phyloP scores from a whole-genome alignment of 2,113 vertebrate genomes.

The Sorex araneus region DNA sequence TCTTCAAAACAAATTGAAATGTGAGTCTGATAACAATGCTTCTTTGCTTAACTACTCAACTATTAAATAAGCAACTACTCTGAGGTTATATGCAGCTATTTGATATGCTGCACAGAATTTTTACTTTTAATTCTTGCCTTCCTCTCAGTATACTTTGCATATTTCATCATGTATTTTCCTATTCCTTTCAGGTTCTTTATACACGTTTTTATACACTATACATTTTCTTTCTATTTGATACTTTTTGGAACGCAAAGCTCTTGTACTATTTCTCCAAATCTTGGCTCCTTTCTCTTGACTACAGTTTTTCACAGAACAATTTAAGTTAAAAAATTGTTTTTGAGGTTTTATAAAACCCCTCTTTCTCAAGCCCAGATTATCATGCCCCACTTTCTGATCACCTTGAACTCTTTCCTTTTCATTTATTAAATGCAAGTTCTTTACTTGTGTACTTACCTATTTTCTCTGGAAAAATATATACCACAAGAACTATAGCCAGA shows the following conservation, averaged over 20 bases:
- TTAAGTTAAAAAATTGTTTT: background rate
- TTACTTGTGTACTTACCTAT: background rate
- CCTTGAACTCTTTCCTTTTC: background rate
- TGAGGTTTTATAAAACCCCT: background rate
- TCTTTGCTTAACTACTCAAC: background rate
- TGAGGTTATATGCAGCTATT: background rate
- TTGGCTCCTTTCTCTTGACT: background rate
- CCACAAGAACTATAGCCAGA: background rate
- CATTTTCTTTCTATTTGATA: background rate
- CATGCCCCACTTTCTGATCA: background rate
- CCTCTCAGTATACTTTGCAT: background rate
- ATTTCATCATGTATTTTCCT: background rate
- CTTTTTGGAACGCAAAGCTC: background rate
- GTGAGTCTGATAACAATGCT: background rate
- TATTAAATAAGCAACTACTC: background rate
- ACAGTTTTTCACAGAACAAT: background rate
- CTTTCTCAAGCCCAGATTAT: background rate
- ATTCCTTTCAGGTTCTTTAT: background rate
- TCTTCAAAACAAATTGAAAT: conserved; percentile 19
- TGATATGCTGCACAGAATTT: background rate
- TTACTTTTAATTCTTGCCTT: background rate
- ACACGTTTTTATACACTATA: background rate
- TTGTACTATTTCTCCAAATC: background rate
- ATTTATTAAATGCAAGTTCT: background rate
- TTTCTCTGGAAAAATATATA: background rate